Conservation (phyloP, 2,888 invertebrate species). For the Amphipoea oculea region DNA sequence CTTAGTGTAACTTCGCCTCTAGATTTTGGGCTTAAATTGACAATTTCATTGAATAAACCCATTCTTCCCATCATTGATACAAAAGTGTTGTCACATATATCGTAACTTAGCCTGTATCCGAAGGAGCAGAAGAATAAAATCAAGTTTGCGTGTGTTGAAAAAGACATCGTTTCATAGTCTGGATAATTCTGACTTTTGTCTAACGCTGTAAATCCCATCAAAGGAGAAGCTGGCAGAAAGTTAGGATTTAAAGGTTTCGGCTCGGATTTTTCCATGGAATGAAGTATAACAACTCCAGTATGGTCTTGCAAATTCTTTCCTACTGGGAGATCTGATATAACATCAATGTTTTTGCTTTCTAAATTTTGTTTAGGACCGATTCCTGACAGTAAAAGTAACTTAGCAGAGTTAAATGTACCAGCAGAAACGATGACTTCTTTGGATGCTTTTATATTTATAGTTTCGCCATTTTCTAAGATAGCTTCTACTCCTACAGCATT, state of each 20-base stretch:
- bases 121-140: conserved; percentile 46
- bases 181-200: conserved; percentile 52
- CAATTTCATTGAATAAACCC: conserved; percentile 42
- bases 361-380: conserved; percentile 90
- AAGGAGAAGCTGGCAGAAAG: conserved; percentile 2
- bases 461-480: conserved; percentile 25
- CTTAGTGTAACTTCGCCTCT: conserved; percentile 52
- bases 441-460: conserved; percentile 73
- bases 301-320: conserved; percentile 94
- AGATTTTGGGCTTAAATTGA: conserved; percentile 54
- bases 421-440: conserved; percentile 91
- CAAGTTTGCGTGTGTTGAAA: conserved; percentile 21
- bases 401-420: conserved; percentile 90
- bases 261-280: conserved; percentile 41
- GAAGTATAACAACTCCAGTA: conserved; percentile 32
- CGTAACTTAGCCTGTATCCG: conserved; percentile 36
- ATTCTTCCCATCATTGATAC: conserved; percentile 10
- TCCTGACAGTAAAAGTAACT: conserved; percentile 91
- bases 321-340: conserved; percentile 92
- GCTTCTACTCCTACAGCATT: conserved; percentile 59
- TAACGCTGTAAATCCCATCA: conserved; percentile 47
- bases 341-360: conserved; percentile 82
- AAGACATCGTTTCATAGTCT: conserved; percentile 51
- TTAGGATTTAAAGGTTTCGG: conserved; percentile 30
- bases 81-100: conserved; percentile 46